Percentiles rank a stretch among this genome's conserved stretches.
phyloP scores from a whole-genome alignment of 2,888 invertebrate species.

The Bibio marci region DNA sequence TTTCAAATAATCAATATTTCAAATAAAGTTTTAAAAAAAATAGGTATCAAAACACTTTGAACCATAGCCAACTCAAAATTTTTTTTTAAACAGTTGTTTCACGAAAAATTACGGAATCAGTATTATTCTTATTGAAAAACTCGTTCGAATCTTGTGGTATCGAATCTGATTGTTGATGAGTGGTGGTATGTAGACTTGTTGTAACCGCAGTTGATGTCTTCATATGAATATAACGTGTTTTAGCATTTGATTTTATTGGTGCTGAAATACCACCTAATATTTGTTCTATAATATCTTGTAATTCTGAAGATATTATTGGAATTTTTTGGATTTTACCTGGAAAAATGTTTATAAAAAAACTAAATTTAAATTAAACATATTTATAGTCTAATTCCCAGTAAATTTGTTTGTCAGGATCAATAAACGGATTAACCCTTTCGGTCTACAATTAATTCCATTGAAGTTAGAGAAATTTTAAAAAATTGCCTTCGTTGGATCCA shows the following conservation, averaged over 20 bases:
- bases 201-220: not conserved
- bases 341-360: not conserved
- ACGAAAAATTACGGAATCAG: conserved; percentile 4
- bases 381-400: no score
- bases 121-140: not conserved
- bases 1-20: no score
- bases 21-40: no score
- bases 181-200: no score
- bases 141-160: not conserved
- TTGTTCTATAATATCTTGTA: conserved; percentile 1
- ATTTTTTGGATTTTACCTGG: not conserved
- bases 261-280: not conserved
- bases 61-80: no score
- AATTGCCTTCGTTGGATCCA: no score
- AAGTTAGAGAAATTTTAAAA: no score
- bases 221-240: conserved; percentile 1
- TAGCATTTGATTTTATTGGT: not conserved
- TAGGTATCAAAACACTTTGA: no score
- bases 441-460: no score
- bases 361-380: not conserved
- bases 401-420: no score
- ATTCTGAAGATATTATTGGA: not conserved
- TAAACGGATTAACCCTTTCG: no score
- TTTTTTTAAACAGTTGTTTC: conserved; percentile 5
- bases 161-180: no score